These are phyloP conservation scores for Peribatodes rhomboidaria DNA, from an alignment of 2,888 invertebrate species.

Conservation along the genomic window DNA sequence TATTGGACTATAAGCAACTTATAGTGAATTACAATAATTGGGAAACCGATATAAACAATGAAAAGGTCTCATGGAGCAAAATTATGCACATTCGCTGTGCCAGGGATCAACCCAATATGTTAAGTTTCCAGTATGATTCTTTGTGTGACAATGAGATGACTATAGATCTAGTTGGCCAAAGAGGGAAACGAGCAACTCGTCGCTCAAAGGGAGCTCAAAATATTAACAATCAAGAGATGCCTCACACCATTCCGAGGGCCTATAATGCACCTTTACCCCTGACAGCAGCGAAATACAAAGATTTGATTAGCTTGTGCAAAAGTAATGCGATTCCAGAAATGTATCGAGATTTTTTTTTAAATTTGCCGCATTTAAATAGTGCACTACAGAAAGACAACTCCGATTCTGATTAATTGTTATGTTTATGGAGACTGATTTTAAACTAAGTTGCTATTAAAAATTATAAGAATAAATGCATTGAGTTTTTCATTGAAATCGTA, in stretches of 20 bases:
- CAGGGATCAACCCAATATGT: slow-evolving; percentile 35
- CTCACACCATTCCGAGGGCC: slow-evolving; percentile 17
- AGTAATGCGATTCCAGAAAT: slow-evolving; percentile 26
- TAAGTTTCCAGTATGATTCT: slow-evolving; percentile 36
- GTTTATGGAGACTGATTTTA: slow-evolving; percentile 17
- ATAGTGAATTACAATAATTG: slow-evolving; percentile 35
- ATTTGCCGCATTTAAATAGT: too few relatives aligned
- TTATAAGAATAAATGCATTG: slow-evolving; percentile 6
- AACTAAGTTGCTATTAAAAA: slow-evolving; percentile 13
- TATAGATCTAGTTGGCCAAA: slow-evolving; percentile 18
- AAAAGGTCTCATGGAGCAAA: slow-evolving; percentile 34
- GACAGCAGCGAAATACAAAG: slow-evolving; percentile 18
- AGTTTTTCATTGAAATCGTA: too few relatives aligned
- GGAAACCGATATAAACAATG: slow-evolving; percentile 26
- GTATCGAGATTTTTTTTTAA: slow-evolving; percentile 15
- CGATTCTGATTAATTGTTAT: slow-evolving; percentile 17
- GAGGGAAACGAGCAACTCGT: slow-evolving; percentile 10
- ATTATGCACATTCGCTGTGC: slow-evolving; percentile 36
- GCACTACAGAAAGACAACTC: neutral
- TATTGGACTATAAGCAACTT: slow-evolving; percentile 36
- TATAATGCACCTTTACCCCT: slow-evolving; percentile 12
- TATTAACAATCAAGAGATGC: slow-evolving; percentile 17
- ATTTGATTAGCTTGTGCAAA: slow-evolving; percentile 6
- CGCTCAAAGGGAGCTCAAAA: slow-evolving; percentile 9
- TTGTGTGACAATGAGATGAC: slow-evolving; percentile 32